Percentiles rank a stretch among this genome's conserved stretches.
These are phyloP conservation scores for Condylura cristata DNA, from an alignment of 2,113 vertebrate genomes.

Conservation along the genomic window DNA sequence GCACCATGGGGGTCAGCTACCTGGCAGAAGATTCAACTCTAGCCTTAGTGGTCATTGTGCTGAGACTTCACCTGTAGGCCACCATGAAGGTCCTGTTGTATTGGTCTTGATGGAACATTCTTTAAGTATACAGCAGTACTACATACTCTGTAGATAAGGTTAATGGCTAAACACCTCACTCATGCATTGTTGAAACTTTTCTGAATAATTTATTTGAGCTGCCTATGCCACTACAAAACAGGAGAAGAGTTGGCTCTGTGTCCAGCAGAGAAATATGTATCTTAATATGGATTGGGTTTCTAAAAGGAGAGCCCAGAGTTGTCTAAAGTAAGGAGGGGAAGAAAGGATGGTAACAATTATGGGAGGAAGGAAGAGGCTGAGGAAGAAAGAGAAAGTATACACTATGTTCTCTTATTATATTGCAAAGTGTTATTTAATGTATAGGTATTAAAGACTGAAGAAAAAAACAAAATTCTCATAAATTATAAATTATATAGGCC, in stretches of 20 bases:
- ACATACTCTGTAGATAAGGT: background rate
- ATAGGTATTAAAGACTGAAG: background rate
- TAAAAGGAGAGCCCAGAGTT: background rate
- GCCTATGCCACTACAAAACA: background rate
- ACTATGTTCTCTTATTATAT: background rate
- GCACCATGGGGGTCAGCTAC: no score
- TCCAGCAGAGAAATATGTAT: background rate
- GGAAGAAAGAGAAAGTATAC: background rate
- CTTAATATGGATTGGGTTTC: background rate
- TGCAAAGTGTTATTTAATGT: background rate
- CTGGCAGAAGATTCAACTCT: no score
- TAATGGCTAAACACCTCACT: background rate
- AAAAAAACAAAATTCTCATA: background rate
- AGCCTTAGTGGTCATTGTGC: no score
- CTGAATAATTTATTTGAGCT: background rate
- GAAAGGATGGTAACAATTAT: background rate
- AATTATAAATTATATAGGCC: no score
- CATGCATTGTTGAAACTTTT: background rate
- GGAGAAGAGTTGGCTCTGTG: background rate
- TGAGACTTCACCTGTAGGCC: no score
- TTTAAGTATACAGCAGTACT: background rate
- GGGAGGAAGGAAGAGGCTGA: background rate
- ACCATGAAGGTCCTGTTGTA: no score
- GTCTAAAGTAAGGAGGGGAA: background rate
- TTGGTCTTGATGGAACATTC: background rate